Evolutionary conservation across 2,797 vertebrate genomes (phyloP).

Genomic region (Leptodactylus fallax): DNA sequence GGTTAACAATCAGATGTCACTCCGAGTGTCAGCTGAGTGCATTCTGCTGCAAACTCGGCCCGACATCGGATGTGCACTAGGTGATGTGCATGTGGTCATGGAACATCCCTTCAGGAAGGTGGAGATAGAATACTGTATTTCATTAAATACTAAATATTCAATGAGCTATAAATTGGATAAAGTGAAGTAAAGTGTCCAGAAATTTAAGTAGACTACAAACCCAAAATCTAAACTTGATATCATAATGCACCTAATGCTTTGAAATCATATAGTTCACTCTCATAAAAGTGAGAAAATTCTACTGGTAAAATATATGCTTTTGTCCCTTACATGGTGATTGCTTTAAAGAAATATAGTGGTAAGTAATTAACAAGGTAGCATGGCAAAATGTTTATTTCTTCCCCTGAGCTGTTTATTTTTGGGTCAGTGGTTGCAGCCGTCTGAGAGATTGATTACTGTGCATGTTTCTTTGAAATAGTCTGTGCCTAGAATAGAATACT

Average conservation of each 20-base stretch:
- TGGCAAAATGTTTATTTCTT: conserved; percentile 61
- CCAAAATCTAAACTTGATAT: not conserved
- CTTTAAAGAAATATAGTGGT: conserved; percentile 18
- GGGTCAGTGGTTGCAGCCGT: conserved; percentile 61
- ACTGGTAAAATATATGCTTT: conserved; percentile 1
- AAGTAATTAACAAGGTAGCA: conserved; percentile 57
- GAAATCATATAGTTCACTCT: not conserved
- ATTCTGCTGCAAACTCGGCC: too few relatives aligned
- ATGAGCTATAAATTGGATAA: not conserved
- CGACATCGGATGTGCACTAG: too few relatives aligned
- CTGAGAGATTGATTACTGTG: conserved; percentile 63
- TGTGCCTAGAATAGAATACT: conserved; percentile 53
- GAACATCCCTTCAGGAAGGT: not conserved
- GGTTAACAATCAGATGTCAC: too few relatives aligned
- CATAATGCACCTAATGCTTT: not conserved
- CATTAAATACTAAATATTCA: not conserved
- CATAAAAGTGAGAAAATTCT: not conserved
- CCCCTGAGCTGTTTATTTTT: conserved; percentile 63
- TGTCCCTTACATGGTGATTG: not conserved
- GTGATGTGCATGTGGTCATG: too few relatives aligned
- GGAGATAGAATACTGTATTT: not conserved
- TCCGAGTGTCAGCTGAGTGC: too few relatives aligned
- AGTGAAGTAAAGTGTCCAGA: not conserved
- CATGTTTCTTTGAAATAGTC: conserved; percentile 60
- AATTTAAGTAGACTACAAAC: not conserved